Base-by-base conservation (phyloP, 37 sponge, comb jelly and placozoan genomes). In the Beroe forskalii region DNA sequence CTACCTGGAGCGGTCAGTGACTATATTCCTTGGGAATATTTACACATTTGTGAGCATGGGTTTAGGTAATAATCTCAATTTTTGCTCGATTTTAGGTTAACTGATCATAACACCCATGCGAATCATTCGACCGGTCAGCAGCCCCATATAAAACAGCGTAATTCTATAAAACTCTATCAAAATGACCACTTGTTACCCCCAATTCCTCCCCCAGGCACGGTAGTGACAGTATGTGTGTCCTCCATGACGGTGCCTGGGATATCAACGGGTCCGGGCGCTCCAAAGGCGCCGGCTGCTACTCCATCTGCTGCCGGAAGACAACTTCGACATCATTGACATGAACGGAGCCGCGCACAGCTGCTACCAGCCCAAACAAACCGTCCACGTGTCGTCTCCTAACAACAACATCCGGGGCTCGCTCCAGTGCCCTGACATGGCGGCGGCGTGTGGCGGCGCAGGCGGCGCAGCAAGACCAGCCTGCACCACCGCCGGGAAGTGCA, bases 231-330 rank as follows among this genome's bases (percentile, higher is more conserved):
- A 37, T 80, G 30, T 80, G 86, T 80, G 86, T 80, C 2, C 37
- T 80, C 37, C 86, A 80, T 38, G 86, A 80, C 30, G 86, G 86
- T 42, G 55, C 40, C 28, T 80, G 86, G 86, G 86, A 80, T 3
- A 25, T 80, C 8, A 80, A 43, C 55, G 86, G 86, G 27, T 3
- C 86, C 1, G 86, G 28, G 0, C 20, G 44, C 40, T 44, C 86
- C 55, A 80, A 80, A 25, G 86, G 86, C 4, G 86, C 86, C 1
- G 86, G 86, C 55, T 80, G 86, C 48, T 80, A 80, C 86, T 80
- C 86, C 1, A 44, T 44, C 55, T 80, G 86, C 55, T 80, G 86
- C 27, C 37, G 86, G 86, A 80, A 25, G 14, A 32, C 48, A 80
- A 44, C 55, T 80, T 80, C 35, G 86, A 80, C 31, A 38, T 80